phyloP scores from a whole-genome alignment of 30 jellyfish, hydroid and myxozoan genomes.

The Turritopsis rubra region DNA sequence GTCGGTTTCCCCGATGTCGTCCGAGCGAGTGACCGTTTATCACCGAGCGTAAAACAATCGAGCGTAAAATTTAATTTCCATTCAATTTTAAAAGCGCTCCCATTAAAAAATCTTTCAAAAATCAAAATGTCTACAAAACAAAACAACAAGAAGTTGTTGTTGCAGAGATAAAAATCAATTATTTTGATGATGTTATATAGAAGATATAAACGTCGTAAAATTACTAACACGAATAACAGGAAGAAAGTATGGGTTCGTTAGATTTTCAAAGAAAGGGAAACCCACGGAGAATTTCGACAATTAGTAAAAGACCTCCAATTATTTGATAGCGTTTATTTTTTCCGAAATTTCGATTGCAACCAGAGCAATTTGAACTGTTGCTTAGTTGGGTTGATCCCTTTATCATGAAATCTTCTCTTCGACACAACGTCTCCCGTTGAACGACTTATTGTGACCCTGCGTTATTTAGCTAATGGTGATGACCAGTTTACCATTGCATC shows the following conservation, averaged over 20 bases:
- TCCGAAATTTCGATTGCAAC: not conserved
- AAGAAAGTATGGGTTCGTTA: not conserved
- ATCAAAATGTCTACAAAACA: too few species aligned
- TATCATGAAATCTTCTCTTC: not conserved
- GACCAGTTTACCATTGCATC: slow-evolving; percentile 33
- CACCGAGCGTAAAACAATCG: too few species aligned
- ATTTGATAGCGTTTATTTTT: not conserved
- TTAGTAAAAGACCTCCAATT: not conserved
- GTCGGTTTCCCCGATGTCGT: too few species aligned
- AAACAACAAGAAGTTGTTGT: too few species aligned
- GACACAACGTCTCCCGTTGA: not conserved
- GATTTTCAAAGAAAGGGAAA: not conserved
- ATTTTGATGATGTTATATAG: not conserved
- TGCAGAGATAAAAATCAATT: too few species aligned
- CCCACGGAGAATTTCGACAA: not conserved
- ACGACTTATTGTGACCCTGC: not conserved
- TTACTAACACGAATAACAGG: too few species aligned
- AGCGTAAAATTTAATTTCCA: too few species aligned
- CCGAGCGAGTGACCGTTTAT: too few species aligned
- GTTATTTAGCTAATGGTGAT: slow-evolving; percentile 26
- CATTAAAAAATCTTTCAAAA: too few species aligned
- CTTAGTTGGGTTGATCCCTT: not conserved
- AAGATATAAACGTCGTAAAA: not conserved
- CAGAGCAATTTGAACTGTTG: not conserved
- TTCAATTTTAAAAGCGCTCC: too few species aligned